These are phyloP conservation scores for Furcifer pardalis DNA, from an alignment of 2,797 vertebrate genomes.

Conservation along the genomic window DNA sequence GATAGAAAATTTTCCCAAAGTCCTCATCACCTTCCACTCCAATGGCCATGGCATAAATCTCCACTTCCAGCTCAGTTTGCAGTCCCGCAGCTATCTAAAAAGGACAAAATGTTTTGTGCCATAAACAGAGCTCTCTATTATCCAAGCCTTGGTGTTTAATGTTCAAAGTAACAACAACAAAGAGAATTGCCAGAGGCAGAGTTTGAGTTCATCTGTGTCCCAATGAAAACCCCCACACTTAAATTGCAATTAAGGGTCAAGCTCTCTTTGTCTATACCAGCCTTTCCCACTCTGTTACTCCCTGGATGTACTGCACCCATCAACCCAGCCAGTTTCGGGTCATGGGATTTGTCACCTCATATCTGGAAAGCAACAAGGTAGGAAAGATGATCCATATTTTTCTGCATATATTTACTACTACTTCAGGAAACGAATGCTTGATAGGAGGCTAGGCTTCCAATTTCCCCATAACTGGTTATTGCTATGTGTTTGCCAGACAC, in stretches of 20 bases:
- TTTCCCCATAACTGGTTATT: no score
- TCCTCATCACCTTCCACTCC: conserved; percentile 58
- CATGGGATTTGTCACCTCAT: background rate
- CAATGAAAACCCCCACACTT: background rate
- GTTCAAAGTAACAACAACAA: background rate
- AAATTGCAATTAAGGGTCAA: background rate
- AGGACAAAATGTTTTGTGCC: conserved; percentile 10
- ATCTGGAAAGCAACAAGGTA: background rate
- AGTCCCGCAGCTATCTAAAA: conserved; percentile 88
- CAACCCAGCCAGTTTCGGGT: background rate
- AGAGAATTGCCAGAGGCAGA: background rate
- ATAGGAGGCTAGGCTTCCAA: background rate
- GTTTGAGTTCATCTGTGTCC: background rate
- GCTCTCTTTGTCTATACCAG: background rate
- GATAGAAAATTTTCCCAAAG: conserved; percentile 69
- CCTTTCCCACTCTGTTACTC: background rate
- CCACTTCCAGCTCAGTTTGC: conserved; percentile 81
- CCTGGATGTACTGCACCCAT: background rate
- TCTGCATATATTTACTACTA: background rate
- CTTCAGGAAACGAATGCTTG: no score
- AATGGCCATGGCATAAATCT: conserved; percentile 79
- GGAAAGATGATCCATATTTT: no score
- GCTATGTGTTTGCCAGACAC: no score
- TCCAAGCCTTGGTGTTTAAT: background rate
- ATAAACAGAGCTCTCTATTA: background rate